phyloP scores from a whole-genome alignment of 2,888 invertebrate genomes.

The Oscheius sp. region DNA sequence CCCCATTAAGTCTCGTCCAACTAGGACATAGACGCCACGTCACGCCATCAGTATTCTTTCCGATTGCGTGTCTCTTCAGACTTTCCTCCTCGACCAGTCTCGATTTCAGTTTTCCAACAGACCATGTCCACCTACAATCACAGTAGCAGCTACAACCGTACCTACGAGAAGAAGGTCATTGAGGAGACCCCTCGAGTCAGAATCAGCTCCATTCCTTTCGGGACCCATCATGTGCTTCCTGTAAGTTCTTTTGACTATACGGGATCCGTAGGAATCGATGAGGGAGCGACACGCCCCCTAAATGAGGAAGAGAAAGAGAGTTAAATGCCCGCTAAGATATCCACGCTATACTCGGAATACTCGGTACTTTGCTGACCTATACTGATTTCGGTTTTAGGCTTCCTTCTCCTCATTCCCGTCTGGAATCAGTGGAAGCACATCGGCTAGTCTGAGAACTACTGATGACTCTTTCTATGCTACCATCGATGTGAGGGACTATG shows the following conservation, averaged over 20 bases:
- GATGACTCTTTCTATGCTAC: slow-evolving; percentile 65
- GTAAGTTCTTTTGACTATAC: slow-evolving; percentile 28
- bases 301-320: not conserved
- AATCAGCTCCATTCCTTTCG: slow-evolving; percentile 43
- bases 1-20: not conserved
- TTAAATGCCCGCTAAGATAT: slow-evolving; percentile 8
- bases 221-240: slow-evolving; percentile 40
- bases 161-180: slow-evolving; percentile 70
- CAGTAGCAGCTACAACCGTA: slow-evolving; percentile 68
- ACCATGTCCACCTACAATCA: slow-evolving; percentile 66
- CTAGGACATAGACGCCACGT: not conserved
- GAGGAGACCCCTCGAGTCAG: slow-evolving; percentile 51
- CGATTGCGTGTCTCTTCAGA: slow-evolving; percentile 5
- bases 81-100: not conserved
- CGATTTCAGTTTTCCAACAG: not conserved
- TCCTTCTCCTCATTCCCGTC: slow-evolving; percentile 36
- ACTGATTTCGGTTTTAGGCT: slow-evolving; percentile 18
- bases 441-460: slow-evolving; percentile 52
- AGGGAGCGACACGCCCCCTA: not conserved
- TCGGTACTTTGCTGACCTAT: slow-evolving; percentile 4
- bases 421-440: slow-evolving; percentile 2
- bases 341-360: slow-evolving; percentile 16
- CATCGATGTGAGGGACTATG: slow-evolving; percentile 65
- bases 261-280: not conserved
- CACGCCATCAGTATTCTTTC: not conserved